Percentiles rank a stretch among this genome's conserved stretches.
These are phyloP conservation scores for Aurelia coerulea DNA, from an alignment of 30 jellyfish, hydroid and myxozoan species.

Conservation along the genomic window DNA sequence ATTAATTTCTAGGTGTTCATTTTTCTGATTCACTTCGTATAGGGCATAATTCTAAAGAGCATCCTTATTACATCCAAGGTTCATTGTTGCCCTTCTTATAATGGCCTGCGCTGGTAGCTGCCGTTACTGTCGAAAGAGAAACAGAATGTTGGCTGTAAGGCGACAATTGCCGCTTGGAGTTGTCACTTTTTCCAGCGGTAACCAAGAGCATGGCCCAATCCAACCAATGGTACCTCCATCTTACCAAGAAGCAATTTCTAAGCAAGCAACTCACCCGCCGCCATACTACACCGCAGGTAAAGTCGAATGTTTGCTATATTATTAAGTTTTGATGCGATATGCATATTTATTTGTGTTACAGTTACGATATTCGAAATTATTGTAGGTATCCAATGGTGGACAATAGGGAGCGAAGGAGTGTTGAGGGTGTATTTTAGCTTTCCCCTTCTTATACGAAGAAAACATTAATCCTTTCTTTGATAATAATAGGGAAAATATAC, in stretches of 20 bases:
- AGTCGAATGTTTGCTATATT: too few species aligned
- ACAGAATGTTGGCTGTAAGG: constrained; percentile 40
- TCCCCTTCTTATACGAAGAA: too few species aligned
- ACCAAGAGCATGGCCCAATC: constrained; percentile 47
- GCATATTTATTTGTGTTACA: too few species aligned
- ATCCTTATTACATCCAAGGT: constrained; percentile 13
- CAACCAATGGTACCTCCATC: constrained; percentile 42
- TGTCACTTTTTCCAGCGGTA: constrained; percentile 46
- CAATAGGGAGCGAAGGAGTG: too few species aligned
- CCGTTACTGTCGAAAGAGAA: constrained; percentile 55
- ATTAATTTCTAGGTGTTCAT: too few species aligned
- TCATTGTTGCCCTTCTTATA: constrained; percentile 49
- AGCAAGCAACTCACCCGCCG: constrained; percentile 30
- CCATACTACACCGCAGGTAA: constrained; percentile 66
- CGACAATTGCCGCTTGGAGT: constrained; percentile 42
- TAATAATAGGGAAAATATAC: too few species aligned
- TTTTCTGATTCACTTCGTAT: not conserved
- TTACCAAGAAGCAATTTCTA: constrained; percentile 57
- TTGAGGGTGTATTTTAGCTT: too few species aligned
- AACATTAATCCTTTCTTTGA: too few species aligned
- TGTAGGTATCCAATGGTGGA: too few species aligned
- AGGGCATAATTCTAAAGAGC: not conserved
- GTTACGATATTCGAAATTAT: too few species aligned
- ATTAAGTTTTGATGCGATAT: too few species aligned
- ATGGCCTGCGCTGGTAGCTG: constrained; percentile 71